These are phyloP conservation scores for Myodes glareolus DNA, from an alignment of 2,113 vertebrate genomes.

Conservation along the genomic window DNA sequence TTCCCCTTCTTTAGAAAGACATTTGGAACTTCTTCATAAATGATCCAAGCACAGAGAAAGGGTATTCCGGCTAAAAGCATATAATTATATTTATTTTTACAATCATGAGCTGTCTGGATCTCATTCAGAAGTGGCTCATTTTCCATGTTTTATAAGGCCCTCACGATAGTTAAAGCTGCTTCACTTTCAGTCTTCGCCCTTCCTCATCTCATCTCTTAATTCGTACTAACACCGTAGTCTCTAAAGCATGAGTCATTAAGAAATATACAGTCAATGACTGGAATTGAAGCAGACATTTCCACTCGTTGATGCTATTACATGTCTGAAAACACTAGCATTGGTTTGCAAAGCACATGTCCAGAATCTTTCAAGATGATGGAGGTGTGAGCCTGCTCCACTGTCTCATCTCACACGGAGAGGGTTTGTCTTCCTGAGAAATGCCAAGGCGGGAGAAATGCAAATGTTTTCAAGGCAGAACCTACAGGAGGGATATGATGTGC, in stretches of 20 bases:
- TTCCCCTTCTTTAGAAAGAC: not conserved
- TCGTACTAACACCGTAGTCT: not conserved
- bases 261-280: not conserved
- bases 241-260: not conserved
- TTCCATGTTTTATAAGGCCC: not conserved
- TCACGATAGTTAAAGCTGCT: not conserved
- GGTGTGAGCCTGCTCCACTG: not conserved
- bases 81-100: conserved; percentile 9
- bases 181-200: not conserved
- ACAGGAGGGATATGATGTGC: not conserved
- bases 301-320: not conserved
- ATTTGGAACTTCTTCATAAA: not conserved
- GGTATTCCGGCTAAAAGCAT: not conserved
- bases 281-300: conserved; percentile 22
- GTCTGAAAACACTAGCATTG: conserved; percentile 45
- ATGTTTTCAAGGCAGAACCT: conserved; percentile 27
- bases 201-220: not conserved
- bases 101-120: not conserved
- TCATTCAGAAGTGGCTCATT: not conserved
- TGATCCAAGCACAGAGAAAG: conserved; percentile 7
- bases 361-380: conserved; percentile 54
- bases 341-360: conserved; percentile 63
- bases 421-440: conserved; percentile 10
- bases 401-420: not conserved
- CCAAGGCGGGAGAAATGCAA: not conserved